Evolutionary conservation across 2,113 vertebrate species (phyloP), one percentile per base, ranked within the genome.

Genomic region (Dasypus novemcinctus): DNA sequence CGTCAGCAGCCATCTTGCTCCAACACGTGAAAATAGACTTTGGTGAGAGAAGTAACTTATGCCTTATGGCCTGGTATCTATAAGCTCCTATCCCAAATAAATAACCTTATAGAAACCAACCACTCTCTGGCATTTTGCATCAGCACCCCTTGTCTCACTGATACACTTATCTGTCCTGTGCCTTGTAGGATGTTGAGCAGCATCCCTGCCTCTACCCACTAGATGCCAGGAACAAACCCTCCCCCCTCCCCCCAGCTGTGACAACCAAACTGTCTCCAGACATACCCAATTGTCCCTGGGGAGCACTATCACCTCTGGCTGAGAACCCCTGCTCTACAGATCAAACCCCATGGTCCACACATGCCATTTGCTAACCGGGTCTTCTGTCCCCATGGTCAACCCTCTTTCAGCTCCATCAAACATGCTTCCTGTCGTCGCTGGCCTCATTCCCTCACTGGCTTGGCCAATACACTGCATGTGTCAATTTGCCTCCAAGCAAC

Each of bases 401-500:
- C 4, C 8, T 76, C 43, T 79, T 69, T 25, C 1, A 1, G 10
- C 52, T 61, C 75, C 12, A 57, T 66, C 15, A 36, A 38, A 11
- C 18, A 46, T 21, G 10, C 4, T 13, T 25, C 38, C 64, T 5
- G 8, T 41, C 41, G 17, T 4, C 15, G 4, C 31, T 27, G 5
- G 49, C 57, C 49, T 88, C 66, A 63, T 27, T 21, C 71, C 52
- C 31, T 38, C 25, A 12, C 7, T 21, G 90, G 63, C 74, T 79
- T 2, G 2, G 57, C 75, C 64, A 17, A 69, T 13, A 31, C 4
- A 10, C 49, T 1, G 0, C 15, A 7, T 4, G 11, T 29, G 13
- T 57, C 82, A 21, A 25, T 79, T 61, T 43, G 68, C 87, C 49
- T 94, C 72, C 78, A 57, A 95, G 75, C 1, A 3, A 93, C 41